phyloP scores from a whole-genome alignment of 2,113 vertebrate genomes.

The Camelus bactrianus region DNA sequence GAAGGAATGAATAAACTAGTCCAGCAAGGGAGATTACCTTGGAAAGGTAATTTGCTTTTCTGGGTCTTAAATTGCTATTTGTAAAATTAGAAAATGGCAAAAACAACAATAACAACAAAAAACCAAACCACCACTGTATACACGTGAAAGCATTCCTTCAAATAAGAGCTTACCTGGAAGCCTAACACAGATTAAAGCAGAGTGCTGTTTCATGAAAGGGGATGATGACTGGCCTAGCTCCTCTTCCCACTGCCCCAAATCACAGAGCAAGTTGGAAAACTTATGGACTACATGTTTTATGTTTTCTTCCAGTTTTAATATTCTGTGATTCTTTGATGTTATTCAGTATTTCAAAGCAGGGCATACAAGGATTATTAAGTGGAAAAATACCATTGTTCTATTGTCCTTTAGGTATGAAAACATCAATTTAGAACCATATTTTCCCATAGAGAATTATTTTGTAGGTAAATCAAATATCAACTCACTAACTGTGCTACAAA shows the following conservation, averaged over 20 bases:
- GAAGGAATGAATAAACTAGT: slow-evolving; percentile 12
- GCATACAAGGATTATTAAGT: background rate
- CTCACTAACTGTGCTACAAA: background rate
- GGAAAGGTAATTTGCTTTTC: background rate
- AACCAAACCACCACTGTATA: too few species aligned
- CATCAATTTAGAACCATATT: background rate
- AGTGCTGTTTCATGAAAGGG: background rate
- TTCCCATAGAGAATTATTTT: background rate
- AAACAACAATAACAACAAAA: background rate
- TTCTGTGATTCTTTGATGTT: background rate
- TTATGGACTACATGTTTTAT: background rate
- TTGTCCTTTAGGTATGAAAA: background rate
- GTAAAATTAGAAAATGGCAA: background rate
- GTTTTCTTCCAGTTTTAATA: background rate
- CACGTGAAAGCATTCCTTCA: background rate
- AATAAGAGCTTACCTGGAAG: background rate
- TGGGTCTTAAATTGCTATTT: background rate
- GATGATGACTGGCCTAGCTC: background rate
- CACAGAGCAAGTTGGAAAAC: background rate
- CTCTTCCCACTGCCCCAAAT: background rate
- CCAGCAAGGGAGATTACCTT: background rate
- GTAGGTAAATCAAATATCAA: background rate
- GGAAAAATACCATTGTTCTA: background rate
- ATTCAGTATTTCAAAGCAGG: slow-evolving; percentile 14
- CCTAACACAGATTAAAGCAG: background rate